A percentile compares a stretch with the other conserved stretches of the same genome.
Conservation (phyloP, 2,888 invertebrate species). For the Diloba caeruleocephala region DNA sequence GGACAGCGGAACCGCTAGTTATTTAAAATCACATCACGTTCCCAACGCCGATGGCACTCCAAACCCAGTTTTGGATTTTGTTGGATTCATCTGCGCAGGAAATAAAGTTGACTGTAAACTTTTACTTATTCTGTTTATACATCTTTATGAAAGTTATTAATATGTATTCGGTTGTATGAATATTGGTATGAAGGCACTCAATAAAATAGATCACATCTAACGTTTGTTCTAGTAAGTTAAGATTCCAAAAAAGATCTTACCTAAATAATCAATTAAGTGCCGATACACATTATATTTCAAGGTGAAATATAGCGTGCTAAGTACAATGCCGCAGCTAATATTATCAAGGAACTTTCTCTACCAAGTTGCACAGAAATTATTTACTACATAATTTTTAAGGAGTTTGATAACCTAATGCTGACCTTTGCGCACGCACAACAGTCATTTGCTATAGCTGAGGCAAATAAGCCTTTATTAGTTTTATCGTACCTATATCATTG, state of each 20-base stretch:
- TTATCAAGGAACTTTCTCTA: constrained; percentile 56
- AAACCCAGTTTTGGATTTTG: constrained; percentile 8
- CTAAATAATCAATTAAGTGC: constrained; percentile 26
- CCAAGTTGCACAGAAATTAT: constrained; percentile 61
- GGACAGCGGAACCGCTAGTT: constrained; percentile 35
- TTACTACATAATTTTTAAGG: constrained; percentile 52
- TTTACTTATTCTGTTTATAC: neutral
- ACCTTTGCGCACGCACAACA: constrained; percentile 50
- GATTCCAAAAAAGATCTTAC: constrained; percentile 11
- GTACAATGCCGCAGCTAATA: constrained; percentile 65
- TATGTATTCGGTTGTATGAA: too few species aligned
- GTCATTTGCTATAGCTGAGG: constrained; percentile 46
- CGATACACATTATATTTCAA: constrained; percentile 66
- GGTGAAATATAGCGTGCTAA: constrained; percentile 75
- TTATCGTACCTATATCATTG: constrained; percentile 41
- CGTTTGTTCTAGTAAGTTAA: too few species aligned
- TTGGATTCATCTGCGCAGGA: neutral
- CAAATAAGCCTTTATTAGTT: constrained; percentile 49
- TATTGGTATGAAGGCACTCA: too few species aligned
- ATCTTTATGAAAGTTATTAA: too few species aligned
- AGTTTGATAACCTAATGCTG: constrained; percentile 35
- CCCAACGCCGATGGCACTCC: constrained; percentile 14
- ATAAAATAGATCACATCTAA: too few species aligned
- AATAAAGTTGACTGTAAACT: neutral
- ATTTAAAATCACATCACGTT: constrained; percentile 41